Percentiles rank a stretch among this genome's conserved stretches.
These are phyloP conservation scores for Platalea minor DNA, from an alignment of 2,797 vertebrate genomes.

Conservation along the genomic window DNA sequence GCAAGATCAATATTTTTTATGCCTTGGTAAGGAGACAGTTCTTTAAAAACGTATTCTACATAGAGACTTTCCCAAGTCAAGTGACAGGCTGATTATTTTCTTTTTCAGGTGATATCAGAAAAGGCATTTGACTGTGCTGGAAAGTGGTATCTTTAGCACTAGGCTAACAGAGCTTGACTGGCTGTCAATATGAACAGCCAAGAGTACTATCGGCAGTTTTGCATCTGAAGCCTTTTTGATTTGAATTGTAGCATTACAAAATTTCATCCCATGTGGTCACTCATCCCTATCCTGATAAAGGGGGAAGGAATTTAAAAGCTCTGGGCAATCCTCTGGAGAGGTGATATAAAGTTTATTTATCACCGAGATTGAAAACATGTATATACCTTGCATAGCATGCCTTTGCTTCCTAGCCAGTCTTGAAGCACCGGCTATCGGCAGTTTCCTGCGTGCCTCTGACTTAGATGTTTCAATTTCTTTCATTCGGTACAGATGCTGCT, in stretches of 20 bases:
- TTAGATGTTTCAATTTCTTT: neutral
- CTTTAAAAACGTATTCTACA: neutral
- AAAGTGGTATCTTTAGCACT: neutral
- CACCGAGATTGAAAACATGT: neutral
- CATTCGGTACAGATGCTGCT: neutral
- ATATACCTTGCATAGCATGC: neutral
- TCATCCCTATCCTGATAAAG: neutral
- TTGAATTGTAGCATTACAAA: neutral
- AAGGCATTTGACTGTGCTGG: neutral
- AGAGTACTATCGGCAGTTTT: neutral
- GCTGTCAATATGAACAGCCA: neutral
- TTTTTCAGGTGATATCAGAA: neutral
- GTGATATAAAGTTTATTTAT: neutral
- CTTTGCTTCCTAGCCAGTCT: neutral
- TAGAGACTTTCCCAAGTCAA: neutral
- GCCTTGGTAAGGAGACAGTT: neutral
- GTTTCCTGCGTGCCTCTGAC: neutral
- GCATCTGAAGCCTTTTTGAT: neutral
- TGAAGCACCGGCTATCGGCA: rapidly evolving
- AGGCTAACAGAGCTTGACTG: neutral
- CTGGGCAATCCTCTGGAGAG: neutral
- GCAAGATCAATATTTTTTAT: neutral
- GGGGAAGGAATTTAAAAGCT: neutral
- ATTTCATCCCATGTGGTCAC: neutral
- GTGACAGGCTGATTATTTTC: neutral